Conservation (phyloP, 2,888 invertebrate genomes). For the Caenorhabditis sp. region DNA sequence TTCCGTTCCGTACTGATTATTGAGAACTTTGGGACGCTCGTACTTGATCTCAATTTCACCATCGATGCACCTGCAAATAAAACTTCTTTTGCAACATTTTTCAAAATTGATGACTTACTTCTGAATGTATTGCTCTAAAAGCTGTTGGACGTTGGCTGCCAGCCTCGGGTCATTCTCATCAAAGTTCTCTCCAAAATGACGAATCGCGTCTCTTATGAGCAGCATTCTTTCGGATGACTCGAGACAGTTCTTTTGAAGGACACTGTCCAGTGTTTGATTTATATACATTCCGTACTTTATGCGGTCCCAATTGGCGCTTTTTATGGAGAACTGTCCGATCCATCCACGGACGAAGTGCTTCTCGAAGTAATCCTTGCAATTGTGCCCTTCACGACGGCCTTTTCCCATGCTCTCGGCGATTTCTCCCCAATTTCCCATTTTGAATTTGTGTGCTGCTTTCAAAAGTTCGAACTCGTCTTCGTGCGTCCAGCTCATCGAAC, state of each 20-base stretch:
- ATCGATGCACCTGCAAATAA: constrained; percentile 17
- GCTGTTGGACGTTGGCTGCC: constrained; percentile 22
- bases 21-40: constrained; percentile 23
- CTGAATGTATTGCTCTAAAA: constrained; percentile 43
- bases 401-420: constrained; percentile 43
- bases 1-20: constrained; percentile 28
- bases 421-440: constrained; percentile 68
- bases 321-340: constrained; percentile 68
- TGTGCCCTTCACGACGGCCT: constrained; percentile 18
- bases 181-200: constrained; percentile 15
- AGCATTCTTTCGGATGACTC: constrained; percentile 50
- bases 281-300: constrained; percentile 45
- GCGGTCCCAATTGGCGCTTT: constrained; percentile 52
- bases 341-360: constrained; percentile 64
- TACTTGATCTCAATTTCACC: constrained; percentile 38
- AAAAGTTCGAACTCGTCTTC: constrained; percentile 58
- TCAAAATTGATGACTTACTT: constrained; percentile 13
- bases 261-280: constrained; percentile 41
- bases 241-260: constrained; percentile 19
- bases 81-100: neutral
- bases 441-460: constrained; percentile 61
- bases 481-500: constrained; percentile 35
- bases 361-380: constrained; percentile 65
- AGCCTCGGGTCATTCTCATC: constrained; percentile 42
- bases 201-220: constrained; percentile 48